Percentiles rank a stretch among this genome's conserved stretches.
Evolutionary conservation across 2,113 vertebrate species (phyloP).

Genomic region (Pagrus major): DNA sequence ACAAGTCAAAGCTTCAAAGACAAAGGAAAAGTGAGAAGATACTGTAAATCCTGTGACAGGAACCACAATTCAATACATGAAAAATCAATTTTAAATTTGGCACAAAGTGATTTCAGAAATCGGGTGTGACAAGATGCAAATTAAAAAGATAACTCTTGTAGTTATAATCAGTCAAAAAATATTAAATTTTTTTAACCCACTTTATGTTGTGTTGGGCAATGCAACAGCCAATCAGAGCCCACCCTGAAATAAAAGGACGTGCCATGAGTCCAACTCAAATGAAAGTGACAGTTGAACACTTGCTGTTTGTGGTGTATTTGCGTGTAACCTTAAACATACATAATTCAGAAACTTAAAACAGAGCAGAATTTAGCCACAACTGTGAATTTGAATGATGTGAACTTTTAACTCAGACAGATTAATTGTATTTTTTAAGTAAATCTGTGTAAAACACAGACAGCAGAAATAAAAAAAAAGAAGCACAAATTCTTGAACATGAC

Average conservation of each 20-base stretch:
- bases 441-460: slow-evolving; percentile 10
- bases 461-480: not conserved
- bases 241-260: not conserved
- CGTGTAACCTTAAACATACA: not conserved
- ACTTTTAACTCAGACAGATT: slow-evolving; percentile 10
- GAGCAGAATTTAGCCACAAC: not conserved
- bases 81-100: slow-evolving; percentile 32
- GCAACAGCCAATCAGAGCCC: not conserved
- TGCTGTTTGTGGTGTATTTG: not conserved
- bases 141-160: not conserved
- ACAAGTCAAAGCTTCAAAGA: slow-evolving; percentile 22
- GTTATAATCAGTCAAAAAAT: not conserved
- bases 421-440: slow-evolving; percentile 39
- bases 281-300: slow-evolving; percentile 1
- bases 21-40: too few relatives aligned
- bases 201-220: not conserved
- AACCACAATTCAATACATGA: slow-evolving; percentile 10
- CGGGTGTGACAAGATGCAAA: slow-evolving; percentile 1
- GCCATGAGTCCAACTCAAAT: not conserved
- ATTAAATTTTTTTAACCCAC: not conserved
- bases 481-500: not conserved
- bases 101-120: slow-evolving; percentile 22
- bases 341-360: not conserved
- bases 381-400: not conserved
- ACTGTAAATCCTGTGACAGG: slow-evolving; percentile 23